phyloP scores from a whole-genome alignment of 2,888 invertebrate species.

The Idaea aversata region DNA sequence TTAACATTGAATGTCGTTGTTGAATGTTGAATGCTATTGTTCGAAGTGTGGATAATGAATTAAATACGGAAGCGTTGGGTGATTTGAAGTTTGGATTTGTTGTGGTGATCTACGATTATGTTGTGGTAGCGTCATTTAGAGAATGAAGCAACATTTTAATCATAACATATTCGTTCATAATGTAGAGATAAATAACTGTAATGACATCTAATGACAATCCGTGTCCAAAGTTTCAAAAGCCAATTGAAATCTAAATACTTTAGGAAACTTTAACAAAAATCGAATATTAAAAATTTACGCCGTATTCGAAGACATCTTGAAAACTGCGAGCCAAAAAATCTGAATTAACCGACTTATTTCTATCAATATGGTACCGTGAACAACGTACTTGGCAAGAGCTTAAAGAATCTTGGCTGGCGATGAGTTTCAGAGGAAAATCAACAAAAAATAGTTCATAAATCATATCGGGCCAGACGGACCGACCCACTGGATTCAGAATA shows the following conservation, averaged over 20 bases:
- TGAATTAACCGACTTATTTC: constrained; percentile 50
- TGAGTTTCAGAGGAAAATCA: constrained; percentile 50
- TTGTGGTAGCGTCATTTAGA: not conserved
- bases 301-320: not conserved
- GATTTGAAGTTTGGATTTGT: constrained; percentile 16
- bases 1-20: constrained; percentile 51
- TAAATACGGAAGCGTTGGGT: constrained; percentile 30
- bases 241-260: too few species aligned
- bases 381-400: constrained; percentile 56
- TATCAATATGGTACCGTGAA: constrained; percentile 72
- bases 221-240: too few species aligned
- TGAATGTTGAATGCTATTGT: constrained; percentile 12
- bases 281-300: not conserved
- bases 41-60: constrained; percentile 42
- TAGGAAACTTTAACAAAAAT: not conserved
- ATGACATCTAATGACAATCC: too few species aligned
- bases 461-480: constrained; percentile 64
- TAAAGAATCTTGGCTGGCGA: constrained; percentile 52
- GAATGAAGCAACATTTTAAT: not conserved
- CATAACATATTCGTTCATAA: not conserved
- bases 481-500: constrained; percentile 59
- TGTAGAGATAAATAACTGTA: too few species aligned
- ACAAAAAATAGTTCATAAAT: constrained; percentile 74
- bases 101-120: constrained; percentile 4
- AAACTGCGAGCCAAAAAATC: constrained; percentile 37